A percentile compares a stretch with the other conserved stretches of the same genome.
These are phyloP conservation scores for Syrista parreyssii DNA, from an alignment of 2,888 invertebrate species.

Conservation along the genomic window DNA sequence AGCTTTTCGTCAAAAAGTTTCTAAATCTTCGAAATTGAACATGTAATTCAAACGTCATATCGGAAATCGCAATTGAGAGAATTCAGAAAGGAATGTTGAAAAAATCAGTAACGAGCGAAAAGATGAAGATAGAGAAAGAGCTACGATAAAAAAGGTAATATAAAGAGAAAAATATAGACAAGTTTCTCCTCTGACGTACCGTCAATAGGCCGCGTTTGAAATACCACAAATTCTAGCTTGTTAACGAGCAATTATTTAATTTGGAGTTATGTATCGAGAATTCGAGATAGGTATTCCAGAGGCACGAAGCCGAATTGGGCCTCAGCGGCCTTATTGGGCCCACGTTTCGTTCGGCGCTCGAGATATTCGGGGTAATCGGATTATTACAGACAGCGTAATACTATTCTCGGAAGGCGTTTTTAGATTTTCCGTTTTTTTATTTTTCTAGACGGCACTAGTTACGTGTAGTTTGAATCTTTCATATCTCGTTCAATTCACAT, in stretches of 20 bases:
- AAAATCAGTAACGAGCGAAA: background rate
- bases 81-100: background rate
- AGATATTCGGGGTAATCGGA: slow-evolving; percentile 40
- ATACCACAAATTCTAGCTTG: slow-evolving; percentile 24
- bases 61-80: background rate
- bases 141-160: background rate
- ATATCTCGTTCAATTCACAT: background rate
- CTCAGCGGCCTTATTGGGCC: slow-evolving; percentile 22
- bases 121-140: background rate
- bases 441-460: background rate
- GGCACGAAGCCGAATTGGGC: background rate
- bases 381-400: slow-evolving; percentile 48
- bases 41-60: background rate
- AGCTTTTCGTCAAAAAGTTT: background rate
- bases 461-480: background rate
- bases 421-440: slow-evolving; percentile 32
- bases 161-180: slow-evolving; percentile 8
- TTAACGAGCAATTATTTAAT: slow-evolving; percentile 26
- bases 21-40: background rate
- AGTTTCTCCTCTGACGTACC: slow-evolving; percentile 14
- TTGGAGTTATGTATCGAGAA: slow-evolving; percentile 26
- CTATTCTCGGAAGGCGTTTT: slow-evolving; percentile 38
- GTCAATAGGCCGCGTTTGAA: slow-evolving; percentile 21
- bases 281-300: slow-evolving; percentile 19
- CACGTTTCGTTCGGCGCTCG: slow-evolving; percentile 32